phyloP scores from a whole-genome alignment of 2,113 vertebrate genomes.

The Perccottus glenii region DNA sequence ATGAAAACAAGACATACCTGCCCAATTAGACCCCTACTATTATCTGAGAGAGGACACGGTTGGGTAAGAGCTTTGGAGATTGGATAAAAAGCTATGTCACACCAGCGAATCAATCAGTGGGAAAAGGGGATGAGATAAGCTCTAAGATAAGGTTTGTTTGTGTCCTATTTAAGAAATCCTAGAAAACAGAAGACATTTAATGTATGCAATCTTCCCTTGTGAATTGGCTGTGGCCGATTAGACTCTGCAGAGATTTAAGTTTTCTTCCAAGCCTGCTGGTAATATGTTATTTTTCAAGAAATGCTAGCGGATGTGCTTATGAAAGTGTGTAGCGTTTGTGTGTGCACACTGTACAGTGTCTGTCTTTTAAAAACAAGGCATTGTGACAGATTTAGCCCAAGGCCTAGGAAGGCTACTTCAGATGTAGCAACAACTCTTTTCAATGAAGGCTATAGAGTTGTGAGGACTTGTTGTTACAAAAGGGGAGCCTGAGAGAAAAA shows the following conservation, averaged over 20 bases:
- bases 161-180: conserved; percentile 34
- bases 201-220: conserved; percentile 8
- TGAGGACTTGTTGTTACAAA: conserved; percentile 28
- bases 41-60: conserved; percentile 23
- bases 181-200: conserved; percentile 25
- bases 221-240: conserved; percentile 33
- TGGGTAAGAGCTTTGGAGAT: conserved; percentile 21
- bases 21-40: conserved; percentile 63
- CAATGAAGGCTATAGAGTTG: conserved; percentile 29
- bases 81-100: conserved; percentile 47
- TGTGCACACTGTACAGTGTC: conserved; percentile 29
- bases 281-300: conserved; percentile 26
- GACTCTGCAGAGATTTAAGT: conserved; percentile 26
- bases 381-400: conserved; percentile 77
- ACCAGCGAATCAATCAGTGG: conserved; percentile 35
- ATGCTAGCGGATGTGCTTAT: conserved; percentile 1
- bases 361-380: conserved; percentile 51
- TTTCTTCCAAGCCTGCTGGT: conserved; percentile 14
- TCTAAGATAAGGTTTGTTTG: conserved; percentile 49
- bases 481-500: conserved; percentile 7
- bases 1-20: conserved; percentile 59
- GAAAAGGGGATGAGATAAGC: conserved; percentile 29
- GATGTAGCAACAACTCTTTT: conserved; percentile 62
- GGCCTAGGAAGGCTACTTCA: conserved; percentile 64
- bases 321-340: conserved; percentile 7